These are phyloP conservation scores for Macroramphosus scolopax DNA, from an alignment of 2,797 vertebrate genomes.

Conservation along the genomic window DNA sequence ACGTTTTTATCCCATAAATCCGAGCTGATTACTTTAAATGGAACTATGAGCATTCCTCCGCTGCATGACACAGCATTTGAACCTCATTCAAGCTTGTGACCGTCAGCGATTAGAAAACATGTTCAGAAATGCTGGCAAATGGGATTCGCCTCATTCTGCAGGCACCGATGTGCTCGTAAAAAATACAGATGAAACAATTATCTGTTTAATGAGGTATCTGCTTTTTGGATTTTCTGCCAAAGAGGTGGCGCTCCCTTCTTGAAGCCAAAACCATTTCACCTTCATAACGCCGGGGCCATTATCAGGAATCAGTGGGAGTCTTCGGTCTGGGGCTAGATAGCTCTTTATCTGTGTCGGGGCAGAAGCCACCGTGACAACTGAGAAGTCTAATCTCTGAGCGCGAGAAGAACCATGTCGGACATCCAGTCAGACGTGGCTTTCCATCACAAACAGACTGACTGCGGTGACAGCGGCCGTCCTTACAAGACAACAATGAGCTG, in stretches of 20 bases:
- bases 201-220: constrained; percentile 20
- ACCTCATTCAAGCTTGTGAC: constrained; percentile 37
- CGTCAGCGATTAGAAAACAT: constrained; percentile 37
- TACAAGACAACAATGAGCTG: constrained; percentile 27
- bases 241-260: constrained; percentile 14
- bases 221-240: constrained; percentile 7
- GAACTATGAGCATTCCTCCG: constrained; percentile 59
- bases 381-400: constrained; percentile 59
- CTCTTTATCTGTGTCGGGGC: constrained; percentile 56
- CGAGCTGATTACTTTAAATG: constrained; percentile 43
- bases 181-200: constrained; percentile 19
- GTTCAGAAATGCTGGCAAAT: constrained; percentile 9
- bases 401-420: constrained; percentile 44
- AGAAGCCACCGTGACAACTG: constrained; percentile 51
- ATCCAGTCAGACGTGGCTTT: constrained; percentile 30
- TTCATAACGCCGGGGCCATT: constrained; percentile 23
- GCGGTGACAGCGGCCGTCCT: constrained; percentile 35
- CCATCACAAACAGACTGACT: constrained; percentile 35
- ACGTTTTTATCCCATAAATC: constrained; percentile 46
- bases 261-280: constrained; percentile 28
- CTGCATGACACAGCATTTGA: constrained; percentile 41
- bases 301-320: constrained; percentile 53
- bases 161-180: constrained; percentile 1
- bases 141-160: constrained; percentile 1
- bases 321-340: constrained; percentile 45